phyloP scores from a whole-genome alignment of 1,140 invertebrate species.

The Sitodiplosis mosellana region DNA sequence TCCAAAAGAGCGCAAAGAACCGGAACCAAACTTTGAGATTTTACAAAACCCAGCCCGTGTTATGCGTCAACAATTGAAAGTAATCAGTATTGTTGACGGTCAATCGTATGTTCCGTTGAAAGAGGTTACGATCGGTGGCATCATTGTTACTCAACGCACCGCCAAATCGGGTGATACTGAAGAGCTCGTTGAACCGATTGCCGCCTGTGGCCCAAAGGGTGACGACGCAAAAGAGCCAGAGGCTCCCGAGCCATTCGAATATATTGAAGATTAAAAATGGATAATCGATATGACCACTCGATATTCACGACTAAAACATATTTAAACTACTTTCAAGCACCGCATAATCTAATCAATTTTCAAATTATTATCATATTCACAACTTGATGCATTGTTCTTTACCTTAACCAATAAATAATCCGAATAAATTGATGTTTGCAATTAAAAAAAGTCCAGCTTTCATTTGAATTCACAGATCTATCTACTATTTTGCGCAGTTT shows the following conservation, averaged over 20 bases:
- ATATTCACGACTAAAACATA: too few species aligned
- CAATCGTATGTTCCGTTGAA: constrained; percentile 72
- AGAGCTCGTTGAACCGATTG: constrained; percentile 85
- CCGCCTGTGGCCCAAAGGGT: constrained; percentile 80
- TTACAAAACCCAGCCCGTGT: constrained; percentile 86
- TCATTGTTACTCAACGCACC: constrained; percentile 79
- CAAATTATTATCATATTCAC: too few species aligned
- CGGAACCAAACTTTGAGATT: constrained; percentile 79
- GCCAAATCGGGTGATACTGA: constrained; percentile 52
- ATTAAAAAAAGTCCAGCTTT: too few species aligned
- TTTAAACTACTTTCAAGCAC: too few species aligned
- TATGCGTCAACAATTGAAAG: constrained; percentile 83
- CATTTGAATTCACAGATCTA: too few species aligned
- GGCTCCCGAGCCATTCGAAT: constrained; percentile 93
- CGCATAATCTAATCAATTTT: too few species aligned
- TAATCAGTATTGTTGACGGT: constrained; percentile 61
- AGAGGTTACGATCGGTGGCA: constrained; percentile 84
- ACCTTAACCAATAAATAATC: too few species aligned
- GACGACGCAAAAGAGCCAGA: constrained; percentile 87
- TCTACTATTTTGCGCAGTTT: too few species aligned
- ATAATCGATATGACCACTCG: too few species aligned
- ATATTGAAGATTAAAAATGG: constrained; percentile 55
- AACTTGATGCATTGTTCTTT: too few species aligned
- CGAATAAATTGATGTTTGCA: too few species aligned
- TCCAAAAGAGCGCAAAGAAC: constrained; percentile 44